Percentiles rank a stretch among this genome's conserved stretches.
Evolutionary conservation across 2,797 vertebrate genomes (phyloP).

Genomic region (Epinephelus malabaricus): DNA sequence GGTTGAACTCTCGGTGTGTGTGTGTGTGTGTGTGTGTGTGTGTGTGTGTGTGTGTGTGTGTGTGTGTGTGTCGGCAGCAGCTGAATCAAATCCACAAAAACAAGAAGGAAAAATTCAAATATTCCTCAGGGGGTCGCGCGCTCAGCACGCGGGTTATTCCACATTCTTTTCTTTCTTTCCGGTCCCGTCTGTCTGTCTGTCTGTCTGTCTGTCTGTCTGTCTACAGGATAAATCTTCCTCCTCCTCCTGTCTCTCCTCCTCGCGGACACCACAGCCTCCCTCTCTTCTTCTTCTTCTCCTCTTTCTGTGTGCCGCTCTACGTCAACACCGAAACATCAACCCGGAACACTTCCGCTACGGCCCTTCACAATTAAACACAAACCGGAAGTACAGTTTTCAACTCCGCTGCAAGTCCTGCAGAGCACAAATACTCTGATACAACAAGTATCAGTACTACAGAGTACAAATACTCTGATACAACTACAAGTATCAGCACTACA

Average conservation of each 20-base stretch:
- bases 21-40: background rate
- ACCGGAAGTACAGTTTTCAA: too few relatives aligned
- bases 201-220: conserved; percentile 35
- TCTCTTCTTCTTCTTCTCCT: background rate
- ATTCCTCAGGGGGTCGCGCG: conserved; percentile 13
- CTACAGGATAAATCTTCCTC: background rate
- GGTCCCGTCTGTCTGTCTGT: conserved; percentile 27
- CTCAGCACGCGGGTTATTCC: conserved; percentile 17
- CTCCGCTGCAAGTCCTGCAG: too few relatives aligned
- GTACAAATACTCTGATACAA: too few relatives aligned
- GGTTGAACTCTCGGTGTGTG: conserved; percentile 25
- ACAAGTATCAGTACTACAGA: too few relatives aligned
- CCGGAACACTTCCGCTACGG: background rate
- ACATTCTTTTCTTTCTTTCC: conserved; percentile 33
- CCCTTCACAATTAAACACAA: background rate
- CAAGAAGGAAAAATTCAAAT: background rate
- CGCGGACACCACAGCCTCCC: conserved; percentile 9
- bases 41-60: conserved; percentile 9
- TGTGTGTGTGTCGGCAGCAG: conserved; percentile 19
- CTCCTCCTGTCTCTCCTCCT: conserved; percentile 2
- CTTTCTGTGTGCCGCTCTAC: background rate
- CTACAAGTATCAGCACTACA: too few relatives aligned
- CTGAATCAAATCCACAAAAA: conserved; percentile 13
- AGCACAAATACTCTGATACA: too few relatives aligned
- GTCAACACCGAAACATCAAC: background rate